These are phyloP conservation scores for Puma concolor DNA, from an alignment of 2,113 vertebrate species.

Conservation along the genomic window DNA sequence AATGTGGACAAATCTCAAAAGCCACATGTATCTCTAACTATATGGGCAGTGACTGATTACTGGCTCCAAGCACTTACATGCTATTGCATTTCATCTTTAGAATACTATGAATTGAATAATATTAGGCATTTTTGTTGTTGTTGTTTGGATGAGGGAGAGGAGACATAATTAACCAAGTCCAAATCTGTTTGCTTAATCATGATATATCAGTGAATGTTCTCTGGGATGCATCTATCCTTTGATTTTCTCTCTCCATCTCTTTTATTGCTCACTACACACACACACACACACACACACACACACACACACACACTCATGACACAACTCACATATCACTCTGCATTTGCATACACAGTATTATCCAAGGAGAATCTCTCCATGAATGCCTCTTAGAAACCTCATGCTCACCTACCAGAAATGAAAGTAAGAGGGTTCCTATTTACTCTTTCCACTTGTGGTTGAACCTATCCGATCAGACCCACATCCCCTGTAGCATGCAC, in stretches of 20 bases:
- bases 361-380: neutral
- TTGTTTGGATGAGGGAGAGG: neutral
- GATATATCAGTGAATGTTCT: neutral
- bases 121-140: neutral
- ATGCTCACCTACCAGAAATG: neutral
- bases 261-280: neutral
- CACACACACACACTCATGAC: too few species aligned
- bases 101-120: neutral
- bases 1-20: neutral
- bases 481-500: rapidly evolving
- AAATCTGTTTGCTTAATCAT: neutral
- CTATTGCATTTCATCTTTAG: neutral
- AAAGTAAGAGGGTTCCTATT: neutral
- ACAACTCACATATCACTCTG: neutral
- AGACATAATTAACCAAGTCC: neutral
- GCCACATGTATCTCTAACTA: neutral
- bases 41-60: neutral
- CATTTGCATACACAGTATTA: too few species aligned
- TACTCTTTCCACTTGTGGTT: neutral
- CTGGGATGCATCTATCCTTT: neutral
- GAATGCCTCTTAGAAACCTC: neutral
- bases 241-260: neutral
- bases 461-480: too few species aligned
- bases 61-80: neutral
- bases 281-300: neutral